Base-by-base conservation (phyloP, 2,113 vertebrate species). In the Seriola aureovittata region DNA sequence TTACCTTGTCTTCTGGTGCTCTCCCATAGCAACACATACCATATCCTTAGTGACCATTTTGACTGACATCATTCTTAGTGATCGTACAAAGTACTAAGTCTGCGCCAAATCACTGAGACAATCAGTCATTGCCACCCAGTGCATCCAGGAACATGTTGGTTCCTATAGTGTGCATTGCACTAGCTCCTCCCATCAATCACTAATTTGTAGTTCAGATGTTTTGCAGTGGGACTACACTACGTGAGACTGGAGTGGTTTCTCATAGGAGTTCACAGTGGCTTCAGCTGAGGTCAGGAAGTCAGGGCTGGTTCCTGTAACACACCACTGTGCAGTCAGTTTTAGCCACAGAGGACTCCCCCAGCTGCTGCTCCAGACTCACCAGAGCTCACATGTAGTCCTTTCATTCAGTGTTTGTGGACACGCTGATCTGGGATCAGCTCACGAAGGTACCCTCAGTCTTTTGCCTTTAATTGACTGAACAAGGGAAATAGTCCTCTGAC, bases 341-440 rank as follows among this genome's bases (percentile, higher is more conserved):
- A 83, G 78, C 78, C 71, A 71, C 76, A 46, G 52, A 71, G 36
- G 62, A 67, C 29, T 40, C 57, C 16, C 64, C 29, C 70, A 68
- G 59, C 34, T 58, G 67, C 74, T n/a, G 40, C 71, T 80, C 71
- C 78, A 73, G 65, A 4, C 57, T 82, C 85, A 78, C 32, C 74
- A 48, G 66, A 72, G 62, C 78, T 87, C 72, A 68, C 68, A 25
- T 68, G 42, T 67, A 8, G 17, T 44, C 67, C 52, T 71, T 8
- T 50, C 72, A 58, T 48, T 71, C 14, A 42, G 65, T 71, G 78
- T 86, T 85, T 81, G 76, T 85, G 67, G 70, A 84, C 73, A 69
- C 7, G 70, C 88, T 91, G 92, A 90, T 92, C 90, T 89, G 89
- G 78, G 84, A 92, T 94, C 93, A 86, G 94, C 83, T 80, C 74